phyloP scores from a whole-genome alignment of 2,113 vertebrate genomes.

The Phoxinus phoxinus region DNA sequence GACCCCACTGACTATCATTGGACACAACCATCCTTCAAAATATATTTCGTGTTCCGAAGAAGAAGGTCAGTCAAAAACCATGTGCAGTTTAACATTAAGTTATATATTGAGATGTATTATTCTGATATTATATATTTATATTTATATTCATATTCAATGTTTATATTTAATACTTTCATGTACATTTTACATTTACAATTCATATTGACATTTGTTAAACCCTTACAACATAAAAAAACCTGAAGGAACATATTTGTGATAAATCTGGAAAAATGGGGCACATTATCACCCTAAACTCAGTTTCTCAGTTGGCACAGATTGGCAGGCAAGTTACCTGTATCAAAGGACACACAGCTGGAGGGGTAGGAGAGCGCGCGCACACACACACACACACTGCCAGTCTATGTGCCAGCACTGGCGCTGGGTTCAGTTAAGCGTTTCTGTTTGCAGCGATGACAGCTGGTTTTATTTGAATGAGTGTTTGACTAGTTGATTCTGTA shows the following conservation, averaged over 20 bases:
- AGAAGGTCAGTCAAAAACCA: neutral
- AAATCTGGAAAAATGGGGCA: neutral
- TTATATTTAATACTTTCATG: neutral
- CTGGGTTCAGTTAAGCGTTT: neutral
- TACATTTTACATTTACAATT: neutral
- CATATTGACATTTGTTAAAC: neutral
- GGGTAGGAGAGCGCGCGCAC: neutral
- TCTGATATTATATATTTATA: neutral
- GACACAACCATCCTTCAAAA: neutral
- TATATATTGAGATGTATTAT: neutral
- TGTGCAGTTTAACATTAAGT: neutral
- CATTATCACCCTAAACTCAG: neutral
- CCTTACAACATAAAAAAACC: neutral
- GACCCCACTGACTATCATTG: neutral
- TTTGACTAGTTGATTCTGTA: conserved; percentile 7
- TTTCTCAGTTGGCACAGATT: conserved; percentile 18
- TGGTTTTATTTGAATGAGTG: conserved; percentile 29
- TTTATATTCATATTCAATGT: neutral
- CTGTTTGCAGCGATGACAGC: conserved; percentile 25
- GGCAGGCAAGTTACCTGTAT: conserved; percentile 1
- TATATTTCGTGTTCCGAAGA: neutral
- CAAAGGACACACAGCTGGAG: conserved; percentile 41
- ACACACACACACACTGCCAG: neutral
- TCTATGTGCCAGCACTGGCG: conserved; percentile 17
- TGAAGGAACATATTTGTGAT: neutral